Conservation (phyloP, 1,140 invertebrate genomes). For the Lysiphlebus fabarum region DNA sequence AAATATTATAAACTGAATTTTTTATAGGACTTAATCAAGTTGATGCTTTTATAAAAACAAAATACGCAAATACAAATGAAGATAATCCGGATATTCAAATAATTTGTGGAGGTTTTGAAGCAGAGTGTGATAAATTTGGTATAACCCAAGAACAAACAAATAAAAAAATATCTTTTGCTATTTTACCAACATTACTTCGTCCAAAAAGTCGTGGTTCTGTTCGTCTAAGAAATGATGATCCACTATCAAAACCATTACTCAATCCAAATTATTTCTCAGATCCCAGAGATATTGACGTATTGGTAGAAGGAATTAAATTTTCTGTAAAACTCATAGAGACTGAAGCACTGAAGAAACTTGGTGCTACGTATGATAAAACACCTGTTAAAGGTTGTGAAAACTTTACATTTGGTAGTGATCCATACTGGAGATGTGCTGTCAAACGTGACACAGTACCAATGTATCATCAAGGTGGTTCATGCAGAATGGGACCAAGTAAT, state of each 20-base stretch:
- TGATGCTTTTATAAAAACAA: slow-evolving; percentile 77
- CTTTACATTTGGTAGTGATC: slow-evolving; percentile 69
- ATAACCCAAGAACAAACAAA: slow-evolving; percentile 70
- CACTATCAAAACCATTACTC: slow-evolving; percentile 74
- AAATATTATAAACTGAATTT: too few relatives aligned
- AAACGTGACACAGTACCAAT: slow-evolving; percentile 72
- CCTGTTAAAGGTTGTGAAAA: slow-evolving; percentile 70
- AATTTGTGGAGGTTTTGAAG: slow-evolving; percentile 80
- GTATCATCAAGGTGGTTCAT: slow-evolving; percentile 81
- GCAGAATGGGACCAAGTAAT: slow-evolving; percentile 71
- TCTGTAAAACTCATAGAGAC: slow-evolving; percentile 64
- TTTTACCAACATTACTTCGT: slow-evolving; percentile 69
- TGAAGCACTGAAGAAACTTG: slow-evolving; percentile 66
- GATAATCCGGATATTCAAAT: slow-evolving; percentile 82
- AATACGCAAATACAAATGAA: slow-evolving; percentile 68
- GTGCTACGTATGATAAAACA: slow-evolving; percentile 70
- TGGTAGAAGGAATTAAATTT: slow-evolving; percentile 76
- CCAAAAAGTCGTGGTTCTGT: slow-evolving; percentile 79
- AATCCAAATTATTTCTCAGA: slow-evolving; percentile 79
- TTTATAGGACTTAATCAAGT: slow-evolving; percentile 71
- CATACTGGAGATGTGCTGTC: slow-evolving; percentile 78
- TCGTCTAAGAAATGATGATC: slow-evolving; percentile 69
- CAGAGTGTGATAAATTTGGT: slow-evolving; percentile 78
- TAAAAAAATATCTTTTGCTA: slow-evolving; percentile 54
- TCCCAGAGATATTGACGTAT: slow-evolving; percentile 67